Conservation (phyloP, 2,888 invertebrate genomes). For the Tachina grossa region DNA sequence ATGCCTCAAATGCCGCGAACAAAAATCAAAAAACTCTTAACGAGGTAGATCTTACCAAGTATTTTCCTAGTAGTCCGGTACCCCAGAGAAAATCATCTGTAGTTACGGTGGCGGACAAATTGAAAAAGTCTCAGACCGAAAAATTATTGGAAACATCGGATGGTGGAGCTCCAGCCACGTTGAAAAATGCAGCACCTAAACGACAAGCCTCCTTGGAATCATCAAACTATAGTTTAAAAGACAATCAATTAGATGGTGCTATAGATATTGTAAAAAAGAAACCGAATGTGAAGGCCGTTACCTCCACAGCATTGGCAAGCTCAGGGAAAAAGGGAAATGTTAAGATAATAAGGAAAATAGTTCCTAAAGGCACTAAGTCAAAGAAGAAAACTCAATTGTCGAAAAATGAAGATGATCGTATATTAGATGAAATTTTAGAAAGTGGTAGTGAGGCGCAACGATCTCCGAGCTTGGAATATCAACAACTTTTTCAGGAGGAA, state of each 20-base stretch:
- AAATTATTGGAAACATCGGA: constrained; percentile 56
- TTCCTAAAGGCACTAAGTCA: constrained; percentile 79
- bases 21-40: constrained; percentile 82
- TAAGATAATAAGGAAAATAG: constrained; percentile 79
- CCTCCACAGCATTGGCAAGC: constrained; percentile 73
- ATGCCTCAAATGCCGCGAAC: constrained; percentile 76
- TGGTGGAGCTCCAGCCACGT: not conserved
- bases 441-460: constrained; percentile 74
- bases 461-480: constrained; percentile 81
- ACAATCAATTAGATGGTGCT: constrained; percentile 82
- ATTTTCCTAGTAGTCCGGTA: constrained; percentile 81
- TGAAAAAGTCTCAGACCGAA: constrained; percentile 79
- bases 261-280: constrained; percentile 79
- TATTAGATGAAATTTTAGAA: constrained; percentile 80
- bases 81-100: constrained; percentile 78
- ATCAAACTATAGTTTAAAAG: constrained; percentile 78
- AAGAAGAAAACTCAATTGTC: constrained; percentile 72
- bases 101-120: constrained; percentile 78
- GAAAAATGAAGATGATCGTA: constrained; percentile 79
- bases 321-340: constrained; percentile 77
- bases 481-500: constrained; percentile 80
- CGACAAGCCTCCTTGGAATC: constrained; percentile 73
- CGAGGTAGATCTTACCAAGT: constrained; percentile 82
- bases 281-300: constrained; percentile 69
- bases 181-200: constrained; percentile 68